These are phyloP conservation scores for Dermatemys mawii DNA, from an alignment of 2,113 vertebrate genomes.

Conservation along the genomic window DNA sequence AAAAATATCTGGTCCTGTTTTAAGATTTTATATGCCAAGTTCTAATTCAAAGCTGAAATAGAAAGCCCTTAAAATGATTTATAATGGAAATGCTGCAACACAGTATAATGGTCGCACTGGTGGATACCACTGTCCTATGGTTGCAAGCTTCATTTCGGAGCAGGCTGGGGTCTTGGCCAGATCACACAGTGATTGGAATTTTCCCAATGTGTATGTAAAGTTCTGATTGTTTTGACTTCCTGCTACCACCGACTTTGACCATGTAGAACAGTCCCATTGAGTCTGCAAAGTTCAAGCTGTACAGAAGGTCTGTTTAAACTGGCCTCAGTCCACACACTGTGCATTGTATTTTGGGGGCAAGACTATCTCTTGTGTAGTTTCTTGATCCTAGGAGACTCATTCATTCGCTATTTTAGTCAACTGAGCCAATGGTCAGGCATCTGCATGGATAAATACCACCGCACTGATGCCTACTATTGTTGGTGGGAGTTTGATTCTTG, in stretches of 20 bases:
- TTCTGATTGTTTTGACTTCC: not conserved
- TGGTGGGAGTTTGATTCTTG: not conserved
- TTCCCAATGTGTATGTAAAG: not conserved
- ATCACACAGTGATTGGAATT: not conserved
- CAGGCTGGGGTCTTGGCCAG: not conserved
- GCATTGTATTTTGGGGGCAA: not conserved
- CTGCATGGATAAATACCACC: not conserved
- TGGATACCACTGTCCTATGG: accelerated
- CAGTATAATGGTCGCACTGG: not conserved
- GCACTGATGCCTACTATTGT: not conserved
- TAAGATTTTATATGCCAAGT: slow-evolving; percentile 21
- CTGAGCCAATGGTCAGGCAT: not conserved
- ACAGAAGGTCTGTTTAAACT: not conserved
- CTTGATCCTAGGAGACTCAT: not conserved
- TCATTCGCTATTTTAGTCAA: not conserved
- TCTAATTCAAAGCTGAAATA: slow-evolving; percentile 4
- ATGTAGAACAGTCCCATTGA: accelerated
- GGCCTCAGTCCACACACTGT: accelerated
- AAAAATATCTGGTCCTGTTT: slow-evolving; percentile 15
- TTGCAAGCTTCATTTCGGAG: not conserved
- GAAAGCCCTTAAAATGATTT: slow-evolving; percentile 11
- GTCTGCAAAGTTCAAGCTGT: not conserved
- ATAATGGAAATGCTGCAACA: not conserved
- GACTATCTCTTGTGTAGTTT: not conserved
- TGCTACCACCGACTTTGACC: accelerated